These are phyloP conservation scores for Galbula dea DNA, from an alignment of 2,113 vertebrate species.

Conservation along the genomic window DNA sequence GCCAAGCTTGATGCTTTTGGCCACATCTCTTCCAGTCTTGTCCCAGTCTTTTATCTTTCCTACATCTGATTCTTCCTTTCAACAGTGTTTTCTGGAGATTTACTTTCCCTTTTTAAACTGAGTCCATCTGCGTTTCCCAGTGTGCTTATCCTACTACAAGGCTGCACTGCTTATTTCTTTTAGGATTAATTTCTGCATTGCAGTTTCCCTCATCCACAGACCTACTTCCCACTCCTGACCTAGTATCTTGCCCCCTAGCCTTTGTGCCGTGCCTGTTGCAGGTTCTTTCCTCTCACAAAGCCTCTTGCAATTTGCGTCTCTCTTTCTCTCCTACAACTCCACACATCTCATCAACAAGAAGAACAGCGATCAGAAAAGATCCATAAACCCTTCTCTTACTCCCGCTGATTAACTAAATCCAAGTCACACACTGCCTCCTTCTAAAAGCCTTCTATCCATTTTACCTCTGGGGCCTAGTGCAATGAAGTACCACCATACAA, in stretches of 20 bases:
- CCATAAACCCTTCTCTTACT: not conserved
- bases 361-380: not conserved
- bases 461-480: not conserved
- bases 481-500: not conserved
- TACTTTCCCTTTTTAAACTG: not conserved
- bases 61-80: not conserved
- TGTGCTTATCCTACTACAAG: not conserved
- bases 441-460: not conserved
- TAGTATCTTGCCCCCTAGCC: not conserved
- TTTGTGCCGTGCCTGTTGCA: not conserved
- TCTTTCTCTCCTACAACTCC: not conserved
- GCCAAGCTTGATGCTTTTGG: not conserved
- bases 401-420: not conserved
- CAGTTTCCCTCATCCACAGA: not conserved
- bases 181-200: not conserved
- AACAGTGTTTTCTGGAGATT: not conserved
- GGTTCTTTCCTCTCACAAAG: not conserved
- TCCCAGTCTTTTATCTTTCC: not conserved
- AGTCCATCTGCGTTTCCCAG: not conserved
- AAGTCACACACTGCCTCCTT: accelerated
- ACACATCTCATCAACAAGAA: not conserved
- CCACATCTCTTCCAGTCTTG: not conserved
- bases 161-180: not conserved
- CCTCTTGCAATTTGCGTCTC: not conserved
- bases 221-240: not conserved